These are phyloP conservation scores for Blastomussa wellsi DNA, from an alignment of 92 coral and sea anemone genomes.

Conservation along the genomic window DNA sequence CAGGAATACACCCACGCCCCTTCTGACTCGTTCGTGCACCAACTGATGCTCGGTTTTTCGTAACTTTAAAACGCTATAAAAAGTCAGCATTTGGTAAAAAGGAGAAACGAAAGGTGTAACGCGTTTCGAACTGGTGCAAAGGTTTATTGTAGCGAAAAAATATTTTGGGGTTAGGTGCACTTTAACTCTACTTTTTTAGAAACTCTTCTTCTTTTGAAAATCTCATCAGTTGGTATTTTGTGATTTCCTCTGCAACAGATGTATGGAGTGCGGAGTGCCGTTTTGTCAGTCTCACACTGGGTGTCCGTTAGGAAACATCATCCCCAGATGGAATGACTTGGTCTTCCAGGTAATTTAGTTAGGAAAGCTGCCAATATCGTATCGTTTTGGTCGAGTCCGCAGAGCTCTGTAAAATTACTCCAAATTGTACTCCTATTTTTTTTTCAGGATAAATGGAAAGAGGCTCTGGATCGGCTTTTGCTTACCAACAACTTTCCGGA, in stretches of 20 bases:
- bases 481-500: slow-evolving; percentile 97
- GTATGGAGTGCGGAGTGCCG: slow-evolving; percentile 99
- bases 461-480: slow-evolving; percentile 85
- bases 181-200: no score
- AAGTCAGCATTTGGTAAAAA: no score
- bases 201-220: no score
- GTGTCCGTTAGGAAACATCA: slow-evolving; percentile 94
- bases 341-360: slow-evolving; percentile 82
- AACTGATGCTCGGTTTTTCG: no score
- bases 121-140: no score
- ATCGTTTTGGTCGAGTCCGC: neutral
- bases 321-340: slow-evolving; percentile 98
- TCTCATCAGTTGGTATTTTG: neutral
- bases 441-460: slow-evolving; percentile 88
- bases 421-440: neutral
- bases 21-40: no score
- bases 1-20: no score
- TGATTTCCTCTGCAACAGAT: slow-evolving; percentile 39
- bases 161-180: no score
- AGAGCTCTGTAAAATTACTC: neutral
- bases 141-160: no score
- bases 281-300: slow-evolving; percentile 97
- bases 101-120: no score
- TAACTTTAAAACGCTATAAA: no score
- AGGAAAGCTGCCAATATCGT: no score